Percentiles rank a stretch among this genome's conserved stretches.
Conservation (phyloP, 2,888 invertebrate species). For the Lithophane ornitopus region DNA sequence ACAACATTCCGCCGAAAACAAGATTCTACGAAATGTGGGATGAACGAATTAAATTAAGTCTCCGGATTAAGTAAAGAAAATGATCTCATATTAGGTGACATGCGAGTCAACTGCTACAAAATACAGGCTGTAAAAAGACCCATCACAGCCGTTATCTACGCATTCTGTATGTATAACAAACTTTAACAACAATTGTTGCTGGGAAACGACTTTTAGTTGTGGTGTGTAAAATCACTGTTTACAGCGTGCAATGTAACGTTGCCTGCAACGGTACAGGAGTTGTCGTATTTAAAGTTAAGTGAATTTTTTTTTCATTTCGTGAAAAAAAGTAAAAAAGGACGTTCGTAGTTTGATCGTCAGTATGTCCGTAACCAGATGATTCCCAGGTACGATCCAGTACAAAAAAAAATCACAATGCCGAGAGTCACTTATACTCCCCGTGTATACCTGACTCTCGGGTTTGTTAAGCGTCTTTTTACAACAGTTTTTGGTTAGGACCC, state of each 20-base stretch:
- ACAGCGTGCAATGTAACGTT: background rate
- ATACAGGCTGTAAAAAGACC: background rate
- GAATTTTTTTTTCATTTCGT: background rate
- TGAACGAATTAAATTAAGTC: conserved; percentile 23
- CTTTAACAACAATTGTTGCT: background rate
- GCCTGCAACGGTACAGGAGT: background rate
- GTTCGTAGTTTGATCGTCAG: background rate
- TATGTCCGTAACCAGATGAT: background rate
- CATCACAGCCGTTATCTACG: background rate
- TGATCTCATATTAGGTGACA: background rate
- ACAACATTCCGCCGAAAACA: conserved; percentile 32
- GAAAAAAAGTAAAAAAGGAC: background rate
- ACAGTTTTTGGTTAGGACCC: background rate
- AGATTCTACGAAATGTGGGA: conserved; percentile 20
- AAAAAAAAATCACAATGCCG: background rate
- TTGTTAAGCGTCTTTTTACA: background rate
- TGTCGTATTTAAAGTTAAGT: background rate
- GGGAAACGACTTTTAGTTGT: background rate
- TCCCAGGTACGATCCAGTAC: background rate
- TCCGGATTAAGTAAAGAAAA: background rate
- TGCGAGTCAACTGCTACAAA: background rate
- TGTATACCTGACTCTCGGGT: background rate
- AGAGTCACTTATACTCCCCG: background rate
- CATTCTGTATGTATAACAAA: background rate
- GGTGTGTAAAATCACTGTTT: background rate